Evolutionary conservation across 2,888 invertebrate species (phyloP).

Genomic region (Tenthredo livida): DNA sequence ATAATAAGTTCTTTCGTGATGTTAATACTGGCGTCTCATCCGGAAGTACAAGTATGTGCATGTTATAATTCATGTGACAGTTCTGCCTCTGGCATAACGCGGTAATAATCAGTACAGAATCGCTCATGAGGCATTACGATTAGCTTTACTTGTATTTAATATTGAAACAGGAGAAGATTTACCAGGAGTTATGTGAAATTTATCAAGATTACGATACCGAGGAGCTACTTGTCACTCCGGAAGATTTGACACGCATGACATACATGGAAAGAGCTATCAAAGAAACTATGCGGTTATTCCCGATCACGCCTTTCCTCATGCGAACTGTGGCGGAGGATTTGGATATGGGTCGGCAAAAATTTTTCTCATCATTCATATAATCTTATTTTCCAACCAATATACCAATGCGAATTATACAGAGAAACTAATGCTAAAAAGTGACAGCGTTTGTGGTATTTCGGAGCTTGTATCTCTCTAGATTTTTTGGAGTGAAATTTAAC

Average conservation of each 20-base stretch:
- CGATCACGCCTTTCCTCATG: constrained; percentile 80
- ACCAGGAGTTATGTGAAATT: constrained; percentile 77
- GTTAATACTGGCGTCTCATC: constrained; percentile 13
- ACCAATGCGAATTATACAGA: neutral
- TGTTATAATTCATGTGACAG: too few species aligned
- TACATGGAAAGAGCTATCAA: constrained; percentile 82
- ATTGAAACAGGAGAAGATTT: constrained; percentile 71
- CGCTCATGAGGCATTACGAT: neutral
- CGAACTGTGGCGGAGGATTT: constrained; percentile 79
- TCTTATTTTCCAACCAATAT: neutral
- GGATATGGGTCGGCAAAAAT: constrained; percentile 69
- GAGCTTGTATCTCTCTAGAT: too few species aligned
- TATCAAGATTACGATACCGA: constrained; percentile 73
- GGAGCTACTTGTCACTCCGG: constrained; percentile 73
- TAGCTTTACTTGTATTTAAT: neutral
- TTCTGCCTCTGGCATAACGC: neutral
- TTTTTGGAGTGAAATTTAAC: too few species aligned
- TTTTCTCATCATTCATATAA: neutral
- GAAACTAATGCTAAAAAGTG: too few species aligned
- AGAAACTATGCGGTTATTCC: constrained; percentile 81
- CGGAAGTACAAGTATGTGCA: neutral
- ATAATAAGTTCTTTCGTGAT: neutral
- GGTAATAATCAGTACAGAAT: neutral
- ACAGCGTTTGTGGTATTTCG: too few species aligned
- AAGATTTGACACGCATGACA: constrained; percentile 80